Evolutionary conservation across 2,797 vertebrate species (phyloP).

Genomic region (Siniperca scherzeri): DNA sequence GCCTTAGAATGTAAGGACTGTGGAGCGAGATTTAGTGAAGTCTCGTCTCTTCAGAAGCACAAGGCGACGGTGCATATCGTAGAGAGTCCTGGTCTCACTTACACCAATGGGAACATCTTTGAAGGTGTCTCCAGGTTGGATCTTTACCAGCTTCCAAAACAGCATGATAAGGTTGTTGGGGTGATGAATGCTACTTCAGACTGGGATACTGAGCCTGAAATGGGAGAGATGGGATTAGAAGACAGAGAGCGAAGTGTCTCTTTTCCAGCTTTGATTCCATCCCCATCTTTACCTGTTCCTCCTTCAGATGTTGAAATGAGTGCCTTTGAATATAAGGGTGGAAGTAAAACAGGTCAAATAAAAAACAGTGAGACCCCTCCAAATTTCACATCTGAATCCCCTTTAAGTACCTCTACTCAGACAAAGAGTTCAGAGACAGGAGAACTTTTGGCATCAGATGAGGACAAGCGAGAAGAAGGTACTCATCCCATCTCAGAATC

Average conservation of each 20-base stretch:
- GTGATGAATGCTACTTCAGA: slow-evolving; percentile 77
- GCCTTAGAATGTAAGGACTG: slow-evolving; percentile 86
- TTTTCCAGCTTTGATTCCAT: slow-evolving; percentile 86
- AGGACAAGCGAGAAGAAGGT: slow-evolving; percentile 31
- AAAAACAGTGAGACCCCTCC: slow-evolving; percentile 20
- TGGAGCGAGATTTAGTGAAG: slow-evolving; percentile 83
- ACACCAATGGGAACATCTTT: slow-evolving; percentile 81
- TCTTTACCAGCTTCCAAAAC: slow-evolving; percentile 72
- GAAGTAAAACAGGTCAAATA: slow-evolving; percentile 28
- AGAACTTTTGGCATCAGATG: slow-evolving; percentile 29
- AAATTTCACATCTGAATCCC: slow-evolving; percentile 25
- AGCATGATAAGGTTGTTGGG: slow-evolving; percentile 39
- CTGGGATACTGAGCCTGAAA: slow-evolving; percentile 86
- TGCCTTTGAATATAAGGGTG: slow-evolving; percentile 48
- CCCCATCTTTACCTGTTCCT: slow-evolving; percentile 81
- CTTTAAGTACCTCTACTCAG: slow-evolving; percentile 39
- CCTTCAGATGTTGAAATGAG: slow-evolving; percentile 63
- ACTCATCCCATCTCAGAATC: slow-evolving; percentile 29
- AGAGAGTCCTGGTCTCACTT: slow-evolving; percentile 78
- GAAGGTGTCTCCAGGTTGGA: slow-evolving; percentile 75
- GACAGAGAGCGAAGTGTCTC: slow-evolving; percentile 80
- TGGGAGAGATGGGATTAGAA: slow-evolving; percentile 76
- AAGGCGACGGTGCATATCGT: slow-evolving; percentile 79
- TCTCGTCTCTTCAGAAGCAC: slow-evolving; percentile 85
- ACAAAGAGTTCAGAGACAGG: slow-evolving; percentile 36